Evolutionary conservation across 2,113 vertebrate species (phyloP).

Genomic region (Sitta europaea): DNA sequence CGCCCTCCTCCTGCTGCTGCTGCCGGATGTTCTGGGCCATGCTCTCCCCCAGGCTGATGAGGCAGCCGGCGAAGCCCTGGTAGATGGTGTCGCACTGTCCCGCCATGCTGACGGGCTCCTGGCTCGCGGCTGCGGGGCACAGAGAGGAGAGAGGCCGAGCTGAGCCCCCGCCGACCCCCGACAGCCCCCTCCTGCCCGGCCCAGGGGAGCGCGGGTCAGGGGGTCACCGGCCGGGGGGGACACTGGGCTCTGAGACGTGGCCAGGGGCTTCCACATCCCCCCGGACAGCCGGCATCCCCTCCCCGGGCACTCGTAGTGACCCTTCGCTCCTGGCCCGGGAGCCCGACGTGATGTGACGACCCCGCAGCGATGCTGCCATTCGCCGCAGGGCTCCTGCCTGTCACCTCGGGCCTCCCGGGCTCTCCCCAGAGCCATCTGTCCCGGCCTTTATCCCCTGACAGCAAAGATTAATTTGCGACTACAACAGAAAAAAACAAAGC

Average conservation of each 20-base stretch:
- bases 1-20: constrained; percentile 12
- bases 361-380: background rate
- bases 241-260: accelerated
- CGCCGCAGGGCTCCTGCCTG: background rate
- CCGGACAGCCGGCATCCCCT: background rate
- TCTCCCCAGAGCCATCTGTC: constrained; percentile 38
- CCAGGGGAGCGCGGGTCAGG: accelerated
- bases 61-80: constrained; percentile 90
- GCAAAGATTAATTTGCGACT: constrained; percentile 49
- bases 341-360: accelerated
- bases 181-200: accelerated
- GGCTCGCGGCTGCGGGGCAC: constrained; percentile 23
- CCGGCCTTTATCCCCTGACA: constrained; percentile 1
- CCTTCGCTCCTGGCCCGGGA: accelerated
- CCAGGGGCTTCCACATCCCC: accelerated
- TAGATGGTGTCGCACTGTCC: constrained; percentile 89
- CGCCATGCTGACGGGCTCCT: constrained; percentile 58
- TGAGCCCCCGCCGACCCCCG: background rate
- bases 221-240: background rate
- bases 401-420: background rate
- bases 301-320: accelerated
- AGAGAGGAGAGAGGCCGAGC: background rate
- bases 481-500: background rate
- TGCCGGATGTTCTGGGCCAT: constrained; percentile 76
- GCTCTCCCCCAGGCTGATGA: constrained; percentile 90